These are phyloP conservation scores for Dicyrtoma fusca DNA, from an alignment of 2,888 invertebrate genomes.

Conservation along the genomic window DNA sequence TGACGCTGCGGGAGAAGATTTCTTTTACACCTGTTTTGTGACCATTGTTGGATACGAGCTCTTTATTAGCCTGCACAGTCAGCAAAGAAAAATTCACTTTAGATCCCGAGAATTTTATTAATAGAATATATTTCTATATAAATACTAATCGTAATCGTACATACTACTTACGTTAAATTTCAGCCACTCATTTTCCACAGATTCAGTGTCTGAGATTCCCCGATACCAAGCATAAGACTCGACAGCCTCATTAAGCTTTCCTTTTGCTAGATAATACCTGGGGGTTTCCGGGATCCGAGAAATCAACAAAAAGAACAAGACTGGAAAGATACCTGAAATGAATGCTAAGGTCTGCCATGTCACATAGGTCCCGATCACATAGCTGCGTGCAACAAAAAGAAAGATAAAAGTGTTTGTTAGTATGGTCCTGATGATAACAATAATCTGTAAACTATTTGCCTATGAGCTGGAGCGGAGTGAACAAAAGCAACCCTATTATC, in stretches of 20 bases:
- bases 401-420: too few species aligned
- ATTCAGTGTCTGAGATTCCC: slow-evolving; percentile 63
- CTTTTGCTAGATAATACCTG: slow-evolving; percentile 70
- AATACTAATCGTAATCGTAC: too few species aligned
- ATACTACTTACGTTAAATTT: not conserved
- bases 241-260: slow-evolving; percentile 66
- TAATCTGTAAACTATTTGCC: too few species aligned
- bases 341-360: slow-evolving; percentile 68
- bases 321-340: slow-evolving; percentile 69
- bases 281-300: slow-evolving; percentile 77
- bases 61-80: slow-evolving; percentile 6
- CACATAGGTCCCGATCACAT: slow-evolving; percentile 71
- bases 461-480: too few species aligned
- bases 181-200: slow-evolving; percentile 50
- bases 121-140: too few species aligned
- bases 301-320: slow-evolving; percentile 73
- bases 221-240: slow-evolving; percentile 73
- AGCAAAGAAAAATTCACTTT: too few species aligned
- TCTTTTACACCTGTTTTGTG: slow-evolving; percentile 61
- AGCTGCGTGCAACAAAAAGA: slow-evolving; percentile 63
- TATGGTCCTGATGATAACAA: too few species aligned
- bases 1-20: slow-evolving; percentile 68
- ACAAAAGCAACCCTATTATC: too few species aligned
- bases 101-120: too few species aligned
- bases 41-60: slow-evolving; percentile 10